These are phyloP conservation scores for Thalassoma bifasciatum DNA, from an alignment of 2,113 vertebrate species.

Conservation along the genomic window DNA sequence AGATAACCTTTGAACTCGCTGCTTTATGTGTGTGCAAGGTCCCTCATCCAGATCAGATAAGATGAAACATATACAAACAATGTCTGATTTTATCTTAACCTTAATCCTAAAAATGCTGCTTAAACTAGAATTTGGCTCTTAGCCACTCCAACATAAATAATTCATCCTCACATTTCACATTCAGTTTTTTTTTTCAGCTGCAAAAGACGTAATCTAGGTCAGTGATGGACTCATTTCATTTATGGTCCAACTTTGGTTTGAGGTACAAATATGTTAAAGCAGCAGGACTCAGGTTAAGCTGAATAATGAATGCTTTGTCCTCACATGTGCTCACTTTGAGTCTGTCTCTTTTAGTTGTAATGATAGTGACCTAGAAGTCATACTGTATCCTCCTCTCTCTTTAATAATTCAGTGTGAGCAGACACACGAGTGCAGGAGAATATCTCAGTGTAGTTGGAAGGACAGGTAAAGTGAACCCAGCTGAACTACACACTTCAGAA, in stretches of 20 bases:
- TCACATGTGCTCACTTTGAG: slow-evolving; percentile 20
- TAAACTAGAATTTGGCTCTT: not conserved
- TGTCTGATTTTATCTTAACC: not conserved
- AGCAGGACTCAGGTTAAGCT: not conserved
- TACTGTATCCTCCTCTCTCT: slow-evolving; percentile 8
- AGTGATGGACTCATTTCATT: not conserved
- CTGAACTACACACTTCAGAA: not conserved
- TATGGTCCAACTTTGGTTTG: not conserved
- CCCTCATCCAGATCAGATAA: slow-evolving; percentile 2
- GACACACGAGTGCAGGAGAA: slow-evolving; percentile 9
- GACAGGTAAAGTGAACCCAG: slow-evolving; percentile 1
- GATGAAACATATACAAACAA: not conserved
- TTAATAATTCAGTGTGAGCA: slow-evolving; percentile 66
- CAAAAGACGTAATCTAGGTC: not conserved
- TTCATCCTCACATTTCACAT: not conserved
- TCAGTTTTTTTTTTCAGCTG: not conserved
- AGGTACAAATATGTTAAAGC: not conserved
- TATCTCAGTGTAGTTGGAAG: not conserved
- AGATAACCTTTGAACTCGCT: slow-evolving; percentile 41
- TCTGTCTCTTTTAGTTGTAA: slow-evolving; percentile 10
- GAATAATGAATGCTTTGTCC: slow-evolving; percentile 7
- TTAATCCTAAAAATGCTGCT: not conserved
- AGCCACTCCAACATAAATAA: not conserved
- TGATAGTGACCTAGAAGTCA: slow-evolving; percentile 51
- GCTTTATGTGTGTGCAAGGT: not conserved